These are phyloP conservation scores for Acanthosepion lycidas DNA, from an alignment of 2,888 invertebrate species.

Conservation along the genomic window DNA sequence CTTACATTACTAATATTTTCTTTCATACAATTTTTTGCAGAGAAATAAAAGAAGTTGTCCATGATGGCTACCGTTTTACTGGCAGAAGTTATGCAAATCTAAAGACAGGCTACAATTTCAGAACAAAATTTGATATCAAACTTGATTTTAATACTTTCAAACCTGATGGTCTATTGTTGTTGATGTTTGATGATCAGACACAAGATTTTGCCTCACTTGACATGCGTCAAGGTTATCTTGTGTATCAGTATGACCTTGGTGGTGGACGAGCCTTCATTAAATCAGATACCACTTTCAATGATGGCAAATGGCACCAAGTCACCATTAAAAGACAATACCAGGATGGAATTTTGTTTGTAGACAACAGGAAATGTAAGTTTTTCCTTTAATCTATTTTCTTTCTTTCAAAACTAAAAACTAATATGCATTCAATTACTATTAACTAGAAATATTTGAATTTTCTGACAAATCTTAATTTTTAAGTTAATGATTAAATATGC, in stretches of 20 bases:
- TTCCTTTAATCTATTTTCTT: not conserved
- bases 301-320: conserved; percentile 92
- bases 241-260: conserved; percentile 79
- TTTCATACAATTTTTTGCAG: conserved; percentile 53
- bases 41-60: conserved; percentile 60
- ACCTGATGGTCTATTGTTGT: conserved; percentile 89
- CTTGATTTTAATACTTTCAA: conserved; percentile 91
- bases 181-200: conserved; percentile 81
- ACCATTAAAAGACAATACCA: conserved; percentile 83
- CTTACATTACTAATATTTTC: too few species aligned
- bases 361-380: conserved; percentile 51
- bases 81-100: conserved; percentile 91
- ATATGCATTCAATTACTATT: too few species aligned
- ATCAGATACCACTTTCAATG: conserved; percentile 83
- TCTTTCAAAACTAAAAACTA: not conserved
- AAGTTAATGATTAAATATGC: too few species aligned
- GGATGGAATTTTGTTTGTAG: conserved; percentile 81
- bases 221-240: conserved; percentile 84
- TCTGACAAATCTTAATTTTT: too few species aligned
- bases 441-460: too few species aligned
- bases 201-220: conserved; percentile 86
- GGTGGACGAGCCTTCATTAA: conserved; percentile 79
- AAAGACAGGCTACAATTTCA: conserved; percentile 74
- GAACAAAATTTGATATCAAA: conserved; percentile 77
- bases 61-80: conserved; percentile 81